Percentiles rank a stretch among this genome's conserved stretches.
phyloP scores from a whole-genome alignment of 35 echinoderm and acorn worm genomes.

The Stichopus chloronotus region DNA sequence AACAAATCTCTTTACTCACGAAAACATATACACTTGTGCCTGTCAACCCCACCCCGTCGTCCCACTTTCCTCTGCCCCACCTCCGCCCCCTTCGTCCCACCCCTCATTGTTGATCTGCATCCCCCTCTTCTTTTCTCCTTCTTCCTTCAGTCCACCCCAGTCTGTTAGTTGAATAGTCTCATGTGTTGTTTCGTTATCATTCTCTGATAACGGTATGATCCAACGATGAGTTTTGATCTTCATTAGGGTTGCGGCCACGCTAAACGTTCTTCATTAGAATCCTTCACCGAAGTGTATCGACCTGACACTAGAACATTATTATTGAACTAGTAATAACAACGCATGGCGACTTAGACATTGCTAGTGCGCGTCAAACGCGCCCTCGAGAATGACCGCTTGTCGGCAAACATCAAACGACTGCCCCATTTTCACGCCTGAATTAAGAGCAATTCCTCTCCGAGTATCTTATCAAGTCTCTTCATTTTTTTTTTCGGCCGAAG shows the following conservation, averaged over 20 bases:
- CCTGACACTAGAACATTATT: background rate
- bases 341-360: background rate
- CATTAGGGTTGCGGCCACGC: too few species aligned
- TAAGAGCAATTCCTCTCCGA: background rate
- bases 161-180: too few species aligned
- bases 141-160: too few species aligned
- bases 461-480: background rate
- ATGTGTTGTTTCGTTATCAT: too few species aligned
- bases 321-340: background rate
- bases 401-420: background rate
- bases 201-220: too few species aligned
- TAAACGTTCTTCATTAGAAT: background rate
- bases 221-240: too few species aligned
- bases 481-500: background rate
- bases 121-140: too few species aligned
- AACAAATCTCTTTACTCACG: too few species aligned
- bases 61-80: background rate
- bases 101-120: too few species aligned
- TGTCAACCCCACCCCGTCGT: background rate
- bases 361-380: background rate
- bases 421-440: conserved; percentile 2
- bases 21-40: background rate
- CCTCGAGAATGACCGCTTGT: background rate
- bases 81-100: background rate
- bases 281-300: background rate